Evolutionary conservation across 2,888 invertebrate genomes (phyloP), one percentile per base, ranked within the genome.

Genomic region (Drosophila mettleri): DNA sequence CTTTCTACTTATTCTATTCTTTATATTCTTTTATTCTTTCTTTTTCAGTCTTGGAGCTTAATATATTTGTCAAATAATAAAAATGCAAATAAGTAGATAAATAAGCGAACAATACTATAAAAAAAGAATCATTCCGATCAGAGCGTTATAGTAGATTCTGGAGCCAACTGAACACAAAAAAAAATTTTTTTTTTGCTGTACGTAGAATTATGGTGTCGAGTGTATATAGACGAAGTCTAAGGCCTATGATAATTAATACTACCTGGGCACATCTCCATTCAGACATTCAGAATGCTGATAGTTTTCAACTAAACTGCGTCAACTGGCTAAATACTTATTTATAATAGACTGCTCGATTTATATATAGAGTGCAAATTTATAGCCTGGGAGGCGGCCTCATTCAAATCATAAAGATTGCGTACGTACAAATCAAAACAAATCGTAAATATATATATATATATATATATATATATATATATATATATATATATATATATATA

Each of bases 361-460:
- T 43, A 60, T 8, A 34, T 39, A 51, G 10, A 54, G 33, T 27
- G 6, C 9, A 61, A 59, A 85, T 83, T 82, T 83, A 83, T 78
- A 54, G 59, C 51, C 45, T 54, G 20, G 41, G 31, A 31, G 45
- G 45, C 62, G 62, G 62, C 27, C 69, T 76, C 67, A 74, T 76
- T 77, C 68, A 62, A 68, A 69, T 70, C 84, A 66, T 84, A 84
- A 78, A 84, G 84, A 82, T 84, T 80, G 75, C 5, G 46, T 5
- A n/a, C 48, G 46, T 9, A 22, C 61, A 55, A 83, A 84, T 80
- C 83, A 84, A 85, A 84, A 84, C 79, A 84, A 84, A 84, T 80
- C 83, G 77, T 85, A 80, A 84, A 84, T 85, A 80, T 80, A 85
- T 82, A 77, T 67, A 3, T 22, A 16, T 12, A 6, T 27, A 33